Evolutionary conservation across 37 sponge, comb jelly and placozoan species (phyloP), one percentile per base, ranked within the genome.

Genomic region (Lycopodina hypogea): DNA sequence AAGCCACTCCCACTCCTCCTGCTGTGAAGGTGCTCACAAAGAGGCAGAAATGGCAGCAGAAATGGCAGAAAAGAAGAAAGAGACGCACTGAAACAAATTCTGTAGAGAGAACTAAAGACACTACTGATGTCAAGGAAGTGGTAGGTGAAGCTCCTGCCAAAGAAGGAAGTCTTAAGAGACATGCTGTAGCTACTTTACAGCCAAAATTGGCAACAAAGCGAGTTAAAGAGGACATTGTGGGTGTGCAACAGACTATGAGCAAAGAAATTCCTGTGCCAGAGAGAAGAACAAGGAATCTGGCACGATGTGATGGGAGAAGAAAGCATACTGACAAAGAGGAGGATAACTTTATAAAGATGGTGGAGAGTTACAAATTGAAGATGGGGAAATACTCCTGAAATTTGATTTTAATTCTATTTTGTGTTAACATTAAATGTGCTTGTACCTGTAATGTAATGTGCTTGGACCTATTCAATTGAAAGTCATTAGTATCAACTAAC

Each of bases 21-120:
- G 66, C 30, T 2, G 36, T 34, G 64, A 61, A 61, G 26, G 23
- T 1, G 22, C 28, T 77, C 26, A 42, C 77, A 11, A 77, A 48
- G 53, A 18, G 64, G 4, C 45, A 42, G 58, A 65, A 84, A 58
- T 84, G 85, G 85, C 64, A 61, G 39, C 29, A 77, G 64, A 84
- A 78, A 42, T 78, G 85, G 41, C 34, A 78, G 55, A 71, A 21
- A 23, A 69, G 48, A 34, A 26, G 83, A 51, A 34, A 62, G 66
- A 61, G 38, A 34, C 23, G 60, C 11, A 80, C 26, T 56, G 81
- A 55, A 66, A 67, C 30, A 30, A 65, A 65, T 9, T 2, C 8
- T 17, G 11, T 65, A 3, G 4, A 65, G 35, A 33, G 1, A 24
- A 65, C 18, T 65, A 11, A 65, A 4, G 34, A 33, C 18, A 45